Conservation (phyloP, 2,113 vertebrate genomes). For the Salvelinus namaycush region DNA sequence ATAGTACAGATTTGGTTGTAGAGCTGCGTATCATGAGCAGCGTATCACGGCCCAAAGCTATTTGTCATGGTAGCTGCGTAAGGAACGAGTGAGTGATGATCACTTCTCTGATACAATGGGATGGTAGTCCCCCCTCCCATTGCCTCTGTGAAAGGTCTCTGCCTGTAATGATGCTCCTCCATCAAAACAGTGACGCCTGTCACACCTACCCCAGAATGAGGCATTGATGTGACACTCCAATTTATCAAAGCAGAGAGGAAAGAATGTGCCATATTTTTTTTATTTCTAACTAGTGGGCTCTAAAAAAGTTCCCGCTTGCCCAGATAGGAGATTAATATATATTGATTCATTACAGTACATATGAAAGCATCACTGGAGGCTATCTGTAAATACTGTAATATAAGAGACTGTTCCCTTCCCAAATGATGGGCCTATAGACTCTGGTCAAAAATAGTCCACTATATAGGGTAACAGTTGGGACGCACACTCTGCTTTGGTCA, state of each 20-base stretch:
- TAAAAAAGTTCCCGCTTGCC: neutral
- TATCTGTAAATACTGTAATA: neutral
- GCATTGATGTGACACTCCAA: conserved; percentile 40
- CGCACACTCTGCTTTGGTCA: too few relatives aligned
- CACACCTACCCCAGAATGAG: conserved; percentile 36
- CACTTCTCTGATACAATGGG: conserved; percentile 21
- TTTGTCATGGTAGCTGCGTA: conserved; percentile 18
- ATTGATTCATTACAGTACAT: neutral
- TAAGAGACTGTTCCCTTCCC: too few relatives aligned
- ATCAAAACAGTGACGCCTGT: conserved; percentile 47
- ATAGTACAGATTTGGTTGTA: conserved; percentile 17
- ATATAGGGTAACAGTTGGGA: too few relatives aligned
- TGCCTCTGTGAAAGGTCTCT: conserved; percentile 6
- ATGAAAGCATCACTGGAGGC: neutral
- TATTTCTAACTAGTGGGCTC: conserved; percentile 22
- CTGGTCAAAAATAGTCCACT: too few relatives aligned
- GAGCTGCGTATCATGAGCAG: neutral
- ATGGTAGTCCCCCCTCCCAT: neutral
- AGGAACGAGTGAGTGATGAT: conserved; percentile 40
- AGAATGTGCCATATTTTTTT: conserved; percentile 6
- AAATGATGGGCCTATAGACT: too few relatives aligned
- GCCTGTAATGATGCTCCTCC: conserved; percentile 43
- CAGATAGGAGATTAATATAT: conserved; percentile 24
- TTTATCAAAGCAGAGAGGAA: conserved; percentile 29
- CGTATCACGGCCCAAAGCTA: conserved; percentile 2